Conservation (phyloP, 2,113 vertebrate genomes). For the Climacteris rufus region DNA sequence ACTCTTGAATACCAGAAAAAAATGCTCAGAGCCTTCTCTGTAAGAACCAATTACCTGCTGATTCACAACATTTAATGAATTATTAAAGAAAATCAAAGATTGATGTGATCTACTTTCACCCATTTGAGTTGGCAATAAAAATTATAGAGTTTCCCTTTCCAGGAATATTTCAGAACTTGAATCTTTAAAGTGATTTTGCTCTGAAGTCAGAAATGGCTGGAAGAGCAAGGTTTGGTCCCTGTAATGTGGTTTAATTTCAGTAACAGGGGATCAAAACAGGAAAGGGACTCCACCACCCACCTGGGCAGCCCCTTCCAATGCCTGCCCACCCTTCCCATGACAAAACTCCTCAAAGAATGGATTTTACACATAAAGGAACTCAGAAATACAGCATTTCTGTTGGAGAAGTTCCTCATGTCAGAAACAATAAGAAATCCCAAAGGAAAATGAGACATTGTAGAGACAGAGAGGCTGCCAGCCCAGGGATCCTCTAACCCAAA, state of each 20-base stretch:
- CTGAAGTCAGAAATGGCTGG: not conserved
- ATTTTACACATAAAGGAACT: not conserved
- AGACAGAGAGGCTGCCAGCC: not conserved
- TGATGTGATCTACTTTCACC: not conserved
- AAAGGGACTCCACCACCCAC: not conserved
- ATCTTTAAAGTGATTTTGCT: slow-evolving; percentile 30
- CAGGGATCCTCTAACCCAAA: no score
- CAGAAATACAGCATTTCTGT: not conserved
- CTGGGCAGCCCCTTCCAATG: not conserved
- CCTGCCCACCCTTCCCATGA: not conserved
- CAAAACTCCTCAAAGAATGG: not conserved
- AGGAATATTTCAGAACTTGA: not conserved
- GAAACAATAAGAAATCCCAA: not conserved
- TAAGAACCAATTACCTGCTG: not conserved
- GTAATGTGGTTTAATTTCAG: not conserved
- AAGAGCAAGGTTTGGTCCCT: not conserved
- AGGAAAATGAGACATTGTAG: not conserved
- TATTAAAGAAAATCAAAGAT: slow-evolving; percentile 19
- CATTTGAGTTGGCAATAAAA: slow-evolving; percentile 24
- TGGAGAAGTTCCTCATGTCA: not conserved
- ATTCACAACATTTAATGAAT: not conserved
- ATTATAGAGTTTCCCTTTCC: not conserved
- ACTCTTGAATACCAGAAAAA: not conserved
- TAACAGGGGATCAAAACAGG: not conserved
- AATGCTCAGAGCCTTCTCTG: not conserved